Evolutionary conservation across 2,888 invertebrate species (phyloP), one percentile per base, ranked within the genome.

Genomic region (Rotaria macrura): DNA sequence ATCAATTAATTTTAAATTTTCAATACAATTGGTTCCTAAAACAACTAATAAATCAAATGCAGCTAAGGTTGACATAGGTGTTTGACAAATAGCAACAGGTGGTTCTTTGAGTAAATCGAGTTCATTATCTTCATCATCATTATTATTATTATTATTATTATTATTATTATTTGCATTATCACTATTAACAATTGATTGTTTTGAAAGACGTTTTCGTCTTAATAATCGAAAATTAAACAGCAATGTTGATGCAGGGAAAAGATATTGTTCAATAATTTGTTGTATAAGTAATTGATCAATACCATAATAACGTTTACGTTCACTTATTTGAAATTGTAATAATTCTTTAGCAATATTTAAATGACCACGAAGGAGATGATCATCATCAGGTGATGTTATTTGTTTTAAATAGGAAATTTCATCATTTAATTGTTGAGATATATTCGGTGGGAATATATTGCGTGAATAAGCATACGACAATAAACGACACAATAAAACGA

Each of bases 221-320:
- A 65, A 65, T 34, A 65, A 65, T 87, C 93, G 93, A 89, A 94
- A 92, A 90, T 94, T 94, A 88, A 94, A 85, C 34, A 88, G 85
- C 6, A 87, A 93, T 90, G 95, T 94, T 84, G 97, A 96, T 87
- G 97, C 96, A 85, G 97, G 96, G 92, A 97, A 97, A 84, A 97
- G 93, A 91, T 96, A 97, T 90, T 96, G 96, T 89, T 97, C 96
- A 54, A 96, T 93, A 88, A 97, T 92, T 91, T 96, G 96, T 93
- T 94, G 93, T 93, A 84, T 94, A 93, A 34, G 86, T 29, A 29
- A 47, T 40, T 54, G 85, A 43, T 43, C 79, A 43, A 79, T 79
- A 25, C 79, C 79, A 85, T 96, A 93, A 90, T 95, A 94, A 89
- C 93, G 94, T 90, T 97, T 97, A 88, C 95, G 94, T 89, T 95